phyloP scores from a whole-genome alignment of 1,140 invertebrate genomes.

The Capitella teleta region DNA sequence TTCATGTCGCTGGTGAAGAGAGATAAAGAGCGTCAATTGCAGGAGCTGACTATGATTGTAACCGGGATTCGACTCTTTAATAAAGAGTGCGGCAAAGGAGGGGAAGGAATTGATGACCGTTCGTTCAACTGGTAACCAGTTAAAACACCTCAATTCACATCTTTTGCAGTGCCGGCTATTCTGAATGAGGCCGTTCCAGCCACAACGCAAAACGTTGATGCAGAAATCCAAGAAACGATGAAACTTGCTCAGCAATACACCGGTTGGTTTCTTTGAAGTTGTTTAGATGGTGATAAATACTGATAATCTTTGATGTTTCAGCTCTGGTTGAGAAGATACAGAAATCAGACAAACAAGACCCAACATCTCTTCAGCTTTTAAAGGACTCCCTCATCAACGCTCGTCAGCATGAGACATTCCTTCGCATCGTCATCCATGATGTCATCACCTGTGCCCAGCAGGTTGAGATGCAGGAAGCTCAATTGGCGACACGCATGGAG shows the following conservation, averaged over 20 bases:
- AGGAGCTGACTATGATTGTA: constrained; percentile 41
- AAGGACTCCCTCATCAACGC: constrained; percentile 37
- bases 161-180: constrained; percentile 36
- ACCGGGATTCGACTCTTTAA: constrained; percentile 44
- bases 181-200: constrained; percentile 43
- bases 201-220: constrained; percentile 40
- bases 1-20: constrained; percentile 50
- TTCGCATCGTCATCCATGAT: constrained; percentile 39
- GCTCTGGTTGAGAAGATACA: constrained; percentile 32
- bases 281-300: neutral
- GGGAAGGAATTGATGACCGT: constrained; percentile 44
- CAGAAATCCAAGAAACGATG: constrained; percentile 33
- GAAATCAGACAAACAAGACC: constrained; percentile 15
- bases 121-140: constrained; percentile 13
- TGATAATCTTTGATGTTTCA: too few species aligned
- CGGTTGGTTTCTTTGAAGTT: constrained; percentile 15
- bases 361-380: constrained; percentile 20
- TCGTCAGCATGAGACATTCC: constrained; percentile 40
- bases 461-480: constrained; percentile 35
- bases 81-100: constrained; percentile 44
- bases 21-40: constrained; percentile 40
- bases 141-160: neutral
- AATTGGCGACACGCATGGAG: constrained; percentile 35
- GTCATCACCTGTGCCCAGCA: constrained; percentile 41
- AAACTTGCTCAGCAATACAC: constrained; percentile 35